Conservation (phyloP, 2,888 invertebrate species). For the Cryptophagus acutangulus region DNA sequence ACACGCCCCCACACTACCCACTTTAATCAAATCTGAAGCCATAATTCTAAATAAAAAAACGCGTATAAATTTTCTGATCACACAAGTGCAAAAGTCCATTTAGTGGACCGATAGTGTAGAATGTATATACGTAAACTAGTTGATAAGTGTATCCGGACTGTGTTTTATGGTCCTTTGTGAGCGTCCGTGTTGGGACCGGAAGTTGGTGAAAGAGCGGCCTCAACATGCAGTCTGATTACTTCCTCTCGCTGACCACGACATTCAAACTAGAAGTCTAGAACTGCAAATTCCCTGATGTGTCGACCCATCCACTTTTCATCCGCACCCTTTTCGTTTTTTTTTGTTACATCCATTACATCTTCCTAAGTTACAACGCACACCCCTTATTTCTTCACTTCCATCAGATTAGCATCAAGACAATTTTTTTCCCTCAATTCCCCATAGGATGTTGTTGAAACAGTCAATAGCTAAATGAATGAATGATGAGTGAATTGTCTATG, state of each 20-base stretch:
- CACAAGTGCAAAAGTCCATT: no score
- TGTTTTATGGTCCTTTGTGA: constrained; percentile 36
- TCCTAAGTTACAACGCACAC: no score
- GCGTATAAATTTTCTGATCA: no score
- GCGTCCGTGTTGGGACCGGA: constrained; percentile 31
- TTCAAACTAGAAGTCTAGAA: constrained; percentile 6
- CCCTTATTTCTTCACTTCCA: no score
- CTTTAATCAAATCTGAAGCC: no score
- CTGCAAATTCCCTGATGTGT: constrained; percentile 5
- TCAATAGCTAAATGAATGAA: no score
- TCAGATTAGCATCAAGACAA: no score
- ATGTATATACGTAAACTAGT: constrained; percentile 24
- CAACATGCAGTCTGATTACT: constrained; percentile 37
- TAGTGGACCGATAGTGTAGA: constrained; percentile 4
- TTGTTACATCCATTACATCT: background rate
- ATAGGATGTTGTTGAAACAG: no score
- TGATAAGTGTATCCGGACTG: constrained; percentile 32
- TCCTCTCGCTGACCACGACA: constrained; percentile 23
- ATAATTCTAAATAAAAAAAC: no score
- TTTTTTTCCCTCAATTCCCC: no score
- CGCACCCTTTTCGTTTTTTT: background rate
- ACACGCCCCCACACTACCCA: no score
- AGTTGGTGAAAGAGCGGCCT: constrained; percentile 35
- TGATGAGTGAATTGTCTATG: no score
- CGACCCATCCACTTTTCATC: background rate